A percentile compares a stretch with the other conserved stretches of the same genome.
Conservation (phyloP, 2,113 vertebrate genomes). For the Oncorhynchus clarkii region DNA sequence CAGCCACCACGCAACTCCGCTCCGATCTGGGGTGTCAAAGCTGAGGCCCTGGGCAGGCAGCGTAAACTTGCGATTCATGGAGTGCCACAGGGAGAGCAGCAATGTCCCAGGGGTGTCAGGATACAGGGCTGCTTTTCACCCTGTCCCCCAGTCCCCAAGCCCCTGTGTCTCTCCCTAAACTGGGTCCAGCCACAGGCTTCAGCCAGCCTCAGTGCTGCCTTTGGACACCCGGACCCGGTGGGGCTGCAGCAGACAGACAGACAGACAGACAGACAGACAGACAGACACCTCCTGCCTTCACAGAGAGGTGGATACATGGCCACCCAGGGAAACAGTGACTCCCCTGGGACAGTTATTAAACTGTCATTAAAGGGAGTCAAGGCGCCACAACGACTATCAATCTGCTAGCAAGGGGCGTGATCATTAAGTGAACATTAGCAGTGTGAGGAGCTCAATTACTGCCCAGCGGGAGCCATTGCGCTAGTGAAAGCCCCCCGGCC, state of each 20-base stretch:
- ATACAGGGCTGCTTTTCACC: constrained; percentile 45
- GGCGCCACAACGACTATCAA: constrained; percentile 29
- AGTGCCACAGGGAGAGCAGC: constrained; percentile 51
- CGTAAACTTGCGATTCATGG: constrained; percentile 62
- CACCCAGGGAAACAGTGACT: neutral
- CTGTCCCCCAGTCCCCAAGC: constrained; percentile 27
- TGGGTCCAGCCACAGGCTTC: constrained; percentile 1
- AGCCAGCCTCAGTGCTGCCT: neutral
- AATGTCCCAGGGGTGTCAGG: constrained; percentile 61
- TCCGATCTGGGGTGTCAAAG: constrained; percentile 50
- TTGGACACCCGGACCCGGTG: neutral
- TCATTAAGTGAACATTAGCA: constrained; percentile 55
- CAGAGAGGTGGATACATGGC: neutral
- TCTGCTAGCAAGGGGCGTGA: constrained; percentile 19
- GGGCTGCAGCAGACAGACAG: neutral
- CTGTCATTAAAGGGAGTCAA: constrained; percentile 38
- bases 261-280: neutral
- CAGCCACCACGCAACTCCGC: constrained; percentile 6
- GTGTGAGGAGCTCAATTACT: constrained; percentile 51
- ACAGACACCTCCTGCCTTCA: neutral
- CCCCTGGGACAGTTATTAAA: constrained; percentile 45
- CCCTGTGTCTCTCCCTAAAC: neutral
- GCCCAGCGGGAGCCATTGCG: constrained; percentile 32
- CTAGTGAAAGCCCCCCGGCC: constrained; percentile 22
- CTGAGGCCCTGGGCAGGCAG: constrained; percentile 31